phyloP scores from a whole-genome alignment of 2,888 invertebrate species.

The Tanytarsus gracilentus region DNA sequence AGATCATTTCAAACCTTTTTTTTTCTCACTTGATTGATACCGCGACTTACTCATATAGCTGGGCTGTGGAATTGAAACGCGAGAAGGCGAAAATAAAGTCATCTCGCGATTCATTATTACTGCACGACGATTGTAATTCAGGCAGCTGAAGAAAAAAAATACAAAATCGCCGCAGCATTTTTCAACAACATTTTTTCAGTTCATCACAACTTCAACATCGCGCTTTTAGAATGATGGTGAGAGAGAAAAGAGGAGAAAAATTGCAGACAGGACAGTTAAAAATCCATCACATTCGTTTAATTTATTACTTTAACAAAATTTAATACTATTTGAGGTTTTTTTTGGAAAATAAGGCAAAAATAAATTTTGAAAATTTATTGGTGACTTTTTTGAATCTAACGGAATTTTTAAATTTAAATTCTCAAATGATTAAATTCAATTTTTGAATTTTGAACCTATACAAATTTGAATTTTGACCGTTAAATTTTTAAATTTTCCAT shows the following conservation, averaged over 20 bases:
- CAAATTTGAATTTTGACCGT: too few relatives aligned
- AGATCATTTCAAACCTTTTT: too few relatives aligned
- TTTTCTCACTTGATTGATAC: constrained; percentile 22
- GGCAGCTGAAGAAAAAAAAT: constrained; percentile 5
- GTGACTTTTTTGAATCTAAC: too few relatives aligned
- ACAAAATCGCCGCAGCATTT: background rate
- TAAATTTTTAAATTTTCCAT: too few relatives aligned
- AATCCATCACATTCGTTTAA: constrained; percentile 26
- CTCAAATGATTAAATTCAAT: too few relatives aligned
- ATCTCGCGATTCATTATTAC: constrained; percentile 26
- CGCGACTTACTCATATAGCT: constrained; percentile 5
- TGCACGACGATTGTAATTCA: constrained; percentile 24
- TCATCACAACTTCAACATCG: constrained; percentile 20
- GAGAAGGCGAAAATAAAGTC: constrained; percentile 27
- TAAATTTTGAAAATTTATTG: too few relatives aligned
- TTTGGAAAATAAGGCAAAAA: background rate
- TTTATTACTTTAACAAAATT: constrained; percentile 26
- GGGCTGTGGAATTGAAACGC: constrained; percentile 10
- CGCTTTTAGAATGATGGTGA: background rate
- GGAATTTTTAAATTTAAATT: too few relatives aligned
- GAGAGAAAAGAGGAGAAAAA: background rate
- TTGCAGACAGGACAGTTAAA: constrained; percentile 25
- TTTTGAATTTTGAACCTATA: too few relatives aligned
- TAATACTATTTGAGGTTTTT: background rate
- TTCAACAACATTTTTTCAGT: constrained; percentile 28